A percentile compares a stretch with the other conserved stretches of the same genome.
Evolutionary conservation across 2,113 vertebrate species (phyloP).

Genomic region (Nannobrachium achirus): DNA sequence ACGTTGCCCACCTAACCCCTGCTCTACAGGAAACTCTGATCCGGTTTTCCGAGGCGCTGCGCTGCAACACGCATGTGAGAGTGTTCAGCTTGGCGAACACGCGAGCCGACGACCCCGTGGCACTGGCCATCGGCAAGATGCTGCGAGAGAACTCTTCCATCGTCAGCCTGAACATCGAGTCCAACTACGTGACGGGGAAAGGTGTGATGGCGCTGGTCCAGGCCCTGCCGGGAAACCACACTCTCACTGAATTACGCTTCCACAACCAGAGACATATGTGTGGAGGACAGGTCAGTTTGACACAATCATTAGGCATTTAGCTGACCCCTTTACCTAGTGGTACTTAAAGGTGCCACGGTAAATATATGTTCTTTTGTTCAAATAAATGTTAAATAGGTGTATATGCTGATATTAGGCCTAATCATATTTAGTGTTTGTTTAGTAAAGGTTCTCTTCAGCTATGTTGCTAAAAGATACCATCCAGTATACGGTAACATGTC

Average conservation of each 20-base stretch:
- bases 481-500: too few species aligned
- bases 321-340: too few species aligned
- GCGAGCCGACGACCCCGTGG: constrained; percentile 87
- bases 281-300: constrained; percentile 82
- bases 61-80: constrained; percentile 86
- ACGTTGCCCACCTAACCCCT: too few species aligned
- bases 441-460: too few species aligned
- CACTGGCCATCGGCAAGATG: constrained; percentile 89
- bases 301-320: too few species aligned
- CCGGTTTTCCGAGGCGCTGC: constrained; percentile 89
- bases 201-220: constrained; percentile 91
- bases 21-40: constrained; percentile 83
- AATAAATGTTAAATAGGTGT: too few species aligned
- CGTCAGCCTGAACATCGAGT: constrained; percentile 91
- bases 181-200: constrained; percentile 94
- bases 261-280: constrained; percentile 98
- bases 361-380: too few species aligned
- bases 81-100: constrained; percentile 93
- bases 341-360: too few species aligned
- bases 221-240: constrained; percentile 86
- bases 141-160: constrained; percentile 88
- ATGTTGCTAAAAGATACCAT: too few species aligned
- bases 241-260: constrained; percentile 93
- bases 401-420: too few species aligned
- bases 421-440: too few species aligned